A percentile compares a stretch with the other conserved stretches of the same genome.
phyloP scores from a whole-genome alignment of 2,797 vertebrate genomes.

The Sebastes trivittatus region DNA sequence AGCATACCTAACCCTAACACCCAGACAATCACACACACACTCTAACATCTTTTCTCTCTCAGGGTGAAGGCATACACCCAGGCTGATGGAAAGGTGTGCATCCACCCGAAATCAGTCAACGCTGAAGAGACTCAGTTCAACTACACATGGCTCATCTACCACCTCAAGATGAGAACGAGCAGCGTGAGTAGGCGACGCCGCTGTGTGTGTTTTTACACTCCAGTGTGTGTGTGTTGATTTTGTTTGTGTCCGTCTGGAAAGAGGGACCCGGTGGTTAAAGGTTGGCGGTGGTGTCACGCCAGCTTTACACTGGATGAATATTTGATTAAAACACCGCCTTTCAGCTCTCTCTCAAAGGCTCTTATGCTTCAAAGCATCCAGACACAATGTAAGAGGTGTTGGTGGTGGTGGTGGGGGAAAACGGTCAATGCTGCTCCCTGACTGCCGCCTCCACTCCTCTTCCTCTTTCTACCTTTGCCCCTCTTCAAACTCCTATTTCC shows the following conservation, averaged over 20 bases:
- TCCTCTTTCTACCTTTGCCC: neutral
- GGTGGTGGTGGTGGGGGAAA: neutral
- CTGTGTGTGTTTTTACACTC: neutral
- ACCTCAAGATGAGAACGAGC: slow-evolving; percentile 98
- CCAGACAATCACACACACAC: neutral
- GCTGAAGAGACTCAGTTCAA: slow-evolving; percentile 92
- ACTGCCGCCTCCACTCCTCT: slow-evolving; percentile 19
- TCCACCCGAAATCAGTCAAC: slow-evolving; percentile 98
- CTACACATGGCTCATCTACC: slow-evolving; percentile 97
- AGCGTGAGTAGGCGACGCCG: slow-evolving; percentile 81
- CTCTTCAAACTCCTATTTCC: neutral
- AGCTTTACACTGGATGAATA: slow-evolving; percentile 73
- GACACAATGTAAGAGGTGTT: slow-evolving; percentile 44
- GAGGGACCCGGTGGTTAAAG: slow-evolving; percentile 49
- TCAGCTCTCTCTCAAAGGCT: slow-evolving; percentile 76
- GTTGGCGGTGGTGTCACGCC: slow-evolving; percentile 47
- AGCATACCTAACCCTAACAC: neutral
- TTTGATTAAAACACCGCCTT: slow-evolving; percentile 76
- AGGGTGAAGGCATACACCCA: slow-evolving; percentile 96
- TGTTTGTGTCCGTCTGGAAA: neutral
- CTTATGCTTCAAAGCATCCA: slow-evolving; percentile 76
- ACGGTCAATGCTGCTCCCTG: slow-evolving; percentile 37
- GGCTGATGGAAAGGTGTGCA: slow-evolving; percentile 91
- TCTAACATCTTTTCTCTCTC: slow-evolving; percentile 1
- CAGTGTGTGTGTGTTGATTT: neutral